Percentiles rank a stretch among this genome's conserved stretches.
These are phyloP conservation scores for Frankliniella intonsa DNA, from an alignment of 2,888 invertebrate genomes.

Conservation along the genomic window DNA sequence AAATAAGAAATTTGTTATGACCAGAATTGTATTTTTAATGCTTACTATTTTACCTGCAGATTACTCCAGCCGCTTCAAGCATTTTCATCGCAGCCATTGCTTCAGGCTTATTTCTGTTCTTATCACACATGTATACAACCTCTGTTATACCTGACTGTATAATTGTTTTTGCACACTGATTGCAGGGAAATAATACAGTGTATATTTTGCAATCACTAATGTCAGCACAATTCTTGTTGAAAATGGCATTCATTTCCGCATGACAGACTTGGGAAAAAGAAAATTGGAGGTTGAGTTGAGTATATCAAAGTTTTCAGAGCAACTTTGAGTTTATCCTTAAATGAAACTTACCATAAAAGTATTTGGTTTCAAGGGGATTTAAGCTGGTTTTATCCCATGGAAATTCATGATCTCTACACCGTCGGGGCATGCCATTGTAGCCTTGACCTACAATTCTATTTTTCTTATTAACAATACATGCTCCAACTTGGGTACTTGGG, in stretches of 20 bases:
- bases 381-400: conserved; percentile 71
- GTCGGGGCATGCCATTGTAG: conserved; percentile 95
- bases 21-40: background rate
- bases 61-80: conserved; percentile 72
- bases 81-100: conserved; percentile 75
- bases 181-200: conserved; percentile 90
- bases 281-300: background rate
- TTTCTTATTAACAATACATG: conserved; percentile 83
- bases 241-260: conserved; percentile 94
- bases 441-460: conserved; percentile 89
- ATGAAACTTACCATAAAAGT: conserved; percentile 66
- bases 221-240: conserved; percentile 80
- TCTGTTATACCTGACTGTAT: conserved; percentile 86
- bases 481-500: conserved; percentile 88
- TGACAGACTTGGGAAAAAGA: conserved; percentile 74
- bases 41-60: conserved; percentile 53
- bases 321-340: background rate
- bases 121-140: conserved; percentile 77
- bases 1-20: background rate
- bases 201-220: conserved; percentile 78
- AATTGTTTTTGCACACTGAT: conserved; percentile 95
- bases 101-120: conserved; percentile 61
- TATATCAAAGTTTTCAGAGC: background rate
- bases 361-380: conserved; percentile 67
- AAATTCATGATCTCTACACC: conserved; percentile 81